Evolutionary conservation across 1,140 invertebrate genomes (phyloP), one percentile per base, ranked within the genome.

Genomic region (Neodiprion pinetum): DNA sequence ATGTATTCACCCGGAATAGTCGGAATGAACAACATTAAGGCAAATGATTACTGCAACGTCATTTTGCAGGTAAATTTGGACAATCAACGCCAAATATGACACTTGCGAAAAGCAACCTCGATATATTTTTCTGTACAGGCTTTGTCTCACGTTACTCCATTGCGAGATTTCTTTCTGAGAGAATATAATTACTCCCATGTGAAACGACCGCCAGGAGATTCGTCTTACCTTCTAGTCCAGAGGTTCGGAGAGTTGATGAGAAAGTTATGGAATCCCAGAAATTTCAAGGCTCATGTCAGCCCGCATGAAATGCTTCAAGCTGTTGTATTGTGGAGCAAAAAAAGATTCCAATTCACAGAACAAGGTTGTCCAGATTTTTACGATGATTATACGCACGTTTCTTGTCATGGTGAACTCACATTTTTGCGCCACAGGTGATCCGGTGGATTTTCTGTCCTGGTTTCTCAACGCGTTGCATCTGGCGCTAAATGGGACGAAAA

Each of bases 241-340:
- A 90, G 99, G 72, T 99, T 99, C 89, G 99, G 98, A 3, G 99
- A 99, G 87, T 89, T 99, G 9, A 93, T 99, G 87, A 88, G 99
- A 7, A 99, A 99, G 88, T 89, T 99, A 78, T 99, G 99, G 99
- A 99, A 99, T 89, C 98, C 98, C 0, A 90, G 97, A 74, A 99
- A 99, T 85, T 99, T 99, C 84, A 99, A 99, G 90, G 96, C 98
- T 7, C 99, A 99, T 85, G 99, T 99, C 1, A 99, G 97, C 71
- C 99, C 99, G 0, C 99, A 99, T 88, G 99, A 99, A 91, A 99
- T 99, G 98, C 89, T 99, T 12, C 99, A 99, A 89, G 97, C 99
- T 49, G 98, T 99, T 48, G 98, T 99, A 1, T 88, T 99, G 9
- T 99, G 97, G 94, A 99, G 97, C 81, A 96, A 97, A 86, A 99